Percentiles rank a stretch among this genome's conserved stretches.
Evolutionary conservation across 2,113 vertebrate species (phyloP).

Genomic region (Centropus unirufus): DNA sequence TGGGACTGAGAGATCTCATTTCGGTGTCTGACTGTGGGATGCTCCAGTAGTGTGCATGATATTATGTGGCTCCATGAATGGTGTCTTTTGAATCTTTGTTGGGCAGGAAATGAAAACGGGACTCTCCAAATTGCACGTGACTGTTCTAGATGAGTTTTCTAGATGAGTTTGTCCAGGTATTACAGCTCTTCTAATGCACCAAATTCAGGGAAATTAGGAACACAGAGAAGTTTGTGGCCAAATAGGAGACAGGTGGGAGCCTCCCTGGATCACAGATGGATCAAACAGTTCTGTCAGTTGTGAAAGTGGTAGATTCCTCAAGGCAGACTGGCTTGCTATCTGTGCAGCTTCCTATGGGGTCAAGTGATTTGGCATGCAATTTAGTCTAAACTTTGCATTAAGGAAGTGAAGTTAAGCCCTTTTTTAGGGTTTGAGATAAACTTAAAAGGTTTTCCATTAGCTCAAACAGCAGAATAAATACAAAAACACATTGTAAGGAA

Average conservation of each 20-base stretch:
- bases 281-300: neutral
- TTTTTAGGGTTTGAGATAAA: neutral
- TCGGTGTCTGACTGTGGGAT: neutral
- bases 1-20: neutral
- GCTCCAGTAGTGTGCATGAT: neutral
- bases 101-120: neutral
- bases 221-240: neutral
- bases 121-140: neutral
- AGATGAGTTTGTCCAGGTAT: neutral
- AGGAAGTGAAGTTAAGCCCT: neutral
- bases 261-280: neutral
- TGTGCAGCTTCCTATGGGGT: neutral
- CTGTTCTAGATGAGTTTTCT: neutral
- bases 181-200: neutral
- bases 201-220: neutral
- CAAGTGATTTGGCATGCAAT: neutral
- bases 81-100: neutral
- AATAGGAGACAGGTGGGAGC: neutral
- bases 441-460: neutral
- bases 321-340: neutral
- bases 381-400: neutral
- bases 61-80: neutral
- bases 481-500: neutral
- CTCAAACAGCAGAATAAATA: neutral
- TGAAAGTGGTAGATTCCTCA: neutral